phyloP scores from a whole-genome alignment of 2,888 invertebrate species.

The Kryphioiulus occultus region DNA sequence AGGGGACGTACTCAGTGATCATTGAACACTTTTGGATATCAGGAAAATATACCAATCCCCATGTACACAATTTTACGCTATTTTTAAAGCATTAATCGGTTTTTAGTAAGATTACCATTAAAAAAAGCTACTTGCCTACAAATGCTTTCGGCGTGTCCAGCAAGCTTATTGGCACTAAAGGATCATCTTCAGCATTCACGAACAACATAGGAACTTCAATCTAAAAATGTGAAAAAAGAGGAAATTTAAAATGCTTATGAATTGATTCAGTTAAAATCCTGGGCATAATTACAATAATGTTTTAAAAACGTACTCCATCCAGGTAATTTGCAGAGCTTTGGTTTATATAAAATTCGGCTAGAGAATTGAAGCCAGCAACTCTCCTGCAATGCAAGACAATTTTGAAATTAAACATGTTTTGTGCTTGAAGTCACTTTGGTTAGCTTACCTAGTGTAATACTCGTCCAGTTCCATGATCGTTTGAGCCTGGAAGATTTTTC shows the following conservation, averaged over 20 bases:
- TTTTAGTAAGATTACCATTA: too few species aligned
- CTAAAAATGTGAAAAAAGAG: slow-evolving; percentile 57
- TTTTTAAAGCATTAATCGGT: too few species aligned
- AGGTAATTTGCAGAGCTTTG: slow-evolving; percentile 84
- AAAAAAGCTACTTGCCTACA: slow-evolving; percentile 77
- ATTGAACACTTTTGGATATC: too few species aligned
- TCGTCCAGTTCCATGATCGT: slow-evolving; percentile 89
- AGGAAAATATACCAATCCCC: too few species aligned
- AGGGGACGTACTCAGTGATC: too few species aligned
- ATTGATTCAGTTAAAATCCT: not conserved
- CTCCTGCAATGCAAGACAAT: slow-evolving; percentile 65
- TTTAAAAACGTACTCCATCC: slow-evolving; percentile 65
- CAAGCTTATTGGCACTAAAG: slow-evolving; percentile 82
- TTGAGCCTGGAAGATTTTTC: slow-evolving; percentile 83
- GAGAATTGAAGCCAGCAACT: slow-evolving; percentile 78
- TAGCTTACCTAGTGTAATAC: slow-evolving; percentile 75
- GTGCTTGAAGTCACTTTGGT: slow-evolving; percentile 50
- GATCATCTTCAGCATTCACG: slow-evolving; percentile 90
- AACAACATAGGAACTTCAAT: slow-evolving; percentile 88
- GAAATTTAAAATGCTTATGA: not conserved
- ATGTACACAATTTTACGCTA: too few species aligned
- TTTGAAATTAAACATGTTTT: slow-evolving; percentile 52
- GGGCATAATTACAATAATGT: not conserved
- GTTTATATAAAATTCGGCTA: slow-evolving; percentile 83
- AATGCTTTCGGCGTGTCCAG: slow-evolving; percentile 75